Percentiles rank a stretch among this genome's conserved stretches.
phyloP scores from a whole-genome alignment of 2,797 vertebrate genomes.

The Propithecus deckenii region DNA sequence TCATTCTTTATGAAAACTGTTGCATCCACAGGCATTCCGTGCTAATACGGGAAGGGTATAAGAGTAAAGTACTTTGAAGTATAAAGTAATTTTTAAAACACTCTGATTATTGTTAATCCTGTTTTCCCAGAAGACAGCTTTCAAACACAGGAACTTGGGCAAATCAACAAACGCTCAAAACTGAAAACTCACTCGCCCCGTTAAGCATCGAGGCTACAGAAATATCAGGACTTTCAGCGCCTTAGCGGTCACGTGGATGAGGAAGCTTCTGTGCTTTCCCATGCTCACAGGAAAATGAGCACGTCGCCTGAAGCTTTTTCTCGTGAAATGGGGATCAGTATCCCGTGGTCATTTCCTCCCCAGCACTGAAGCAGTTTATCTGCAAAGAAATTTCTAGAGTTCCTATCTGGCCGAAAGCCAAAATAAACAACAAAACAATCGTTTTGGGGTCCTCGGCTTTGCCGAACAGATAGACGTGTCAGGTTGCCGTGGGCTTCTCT shows the following conservation, averaged over 20 bases:
- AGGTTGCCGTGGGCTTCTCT: background rate
- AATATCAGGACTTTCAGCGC: background rate
- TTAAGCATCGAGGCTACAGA: background rate
- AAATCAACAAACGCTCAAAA: background rate
- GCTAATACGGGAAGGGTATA: background rate
- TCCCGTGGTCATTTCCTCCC: conserved; percentile 1
- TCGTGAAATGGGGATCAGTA: background rate
- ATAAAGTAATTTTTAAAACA: background rate
- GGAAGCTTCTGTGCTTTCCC: background rate
- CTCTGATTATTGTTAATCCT: background rate
- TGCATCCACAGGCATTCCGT: background rate
- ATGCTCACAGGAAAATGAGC: background rate
- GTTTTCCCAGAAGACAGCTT: background rate
- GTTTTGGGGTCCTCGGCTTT: background rate
- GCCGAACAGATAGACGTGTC: background rate
- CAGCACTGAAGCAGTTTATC: background rate
- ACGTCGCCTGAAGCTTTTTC: background rate
- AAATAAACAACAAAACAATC: background rate
- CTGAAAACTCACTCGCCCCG: background rate
- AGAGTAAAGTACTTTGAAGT: background rate
- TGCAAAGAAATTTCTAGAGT: conserved; percentile 53
- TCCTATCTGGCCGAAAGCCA: conserved; percentile 43
- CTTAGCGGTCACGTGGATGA: background rate
- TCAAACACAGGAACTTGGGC: background rate
- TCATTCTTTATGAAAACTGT: background rate